Conservation (phyloP, 2,797 vertebrate species). For the Sphenopsis melanotis region DNA sequence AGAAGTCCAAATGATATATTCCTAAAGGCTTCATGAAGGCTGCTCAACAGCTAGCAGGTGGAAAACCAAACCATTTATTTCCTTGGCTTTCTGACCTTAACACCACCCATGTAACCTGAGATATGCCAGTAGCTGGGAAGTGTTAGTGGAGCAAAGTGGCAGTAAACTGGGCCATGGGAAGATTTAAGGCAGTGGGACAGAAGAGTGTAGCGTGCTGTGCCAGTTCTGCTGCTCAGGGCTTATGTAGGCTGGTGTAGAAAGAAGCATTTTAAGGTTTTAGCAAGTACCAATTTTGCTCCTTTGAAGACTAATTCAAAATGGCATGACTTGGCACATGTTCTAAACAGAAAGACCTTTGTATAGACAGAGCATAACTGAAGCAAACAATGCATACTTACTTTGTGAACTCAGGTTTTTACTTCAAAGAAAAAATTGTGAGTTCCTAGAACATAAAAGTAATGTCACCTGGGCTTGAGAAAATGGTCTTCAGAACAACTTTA, state of each 20-base stretch:
- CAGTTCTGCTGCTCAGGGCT: background rate
- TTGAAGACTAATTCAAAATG: background rate
- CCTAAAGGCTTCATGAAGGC: background rate
- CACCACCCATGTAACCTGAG: background rate
- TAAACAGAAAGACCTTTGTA: background rate
- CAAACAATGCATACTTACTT: background rate
- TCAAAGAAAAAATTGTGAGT: background rate
- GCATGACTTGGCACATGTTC: background rate
- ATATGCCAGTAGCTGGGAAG: background rate
- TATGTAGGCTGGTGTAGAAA: background rate
- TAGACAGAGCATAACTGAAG: background rate
- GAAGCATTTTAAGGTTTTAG: background rate
- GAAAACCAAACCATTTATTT: background rate
- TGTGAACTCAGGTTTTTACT: background rate
- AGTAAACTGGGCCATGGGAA: background rate
- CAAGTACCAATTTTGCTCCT: background rate
- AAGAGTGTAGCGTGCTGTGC: background rate
- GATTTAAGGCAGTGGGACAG: background rate
- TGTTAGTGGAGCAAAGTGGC: background rate
- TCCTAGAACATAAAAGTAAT: background rate
- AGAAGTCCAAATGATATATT: background rate
- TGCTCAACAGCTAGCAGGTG: rapidly evolving
- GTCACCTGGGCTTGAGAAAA: background rate
- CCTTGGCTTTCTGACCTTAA: background rate
- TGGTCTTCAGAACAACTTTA: background rate